Evolutionary conservation across 2,113 vertebrate genomes (phyloP).

Genomic region (Atractosteus spatula): DNA sequence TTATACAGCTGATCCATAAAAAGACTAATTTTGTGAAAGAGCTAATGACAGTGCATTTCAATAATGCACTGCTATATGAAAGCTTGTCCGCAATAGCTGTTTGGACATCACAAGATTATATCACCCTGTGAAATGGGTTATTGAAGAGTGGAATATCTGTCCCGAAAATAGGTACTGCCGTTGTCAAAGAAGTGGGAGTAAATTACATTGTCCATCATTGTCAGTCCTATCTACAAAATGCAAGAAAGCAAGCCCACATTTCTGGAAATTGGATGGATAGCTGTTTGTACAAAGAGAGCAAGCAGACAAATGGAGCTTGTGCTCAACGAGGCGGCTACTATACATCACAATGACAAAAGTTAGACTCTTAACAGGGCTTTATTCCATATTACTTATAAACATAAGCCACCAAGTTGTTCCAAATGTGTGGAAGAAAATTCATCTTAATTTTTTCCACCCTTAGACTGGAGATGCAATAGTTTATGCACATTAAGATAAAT

Average conservation of each 20-base stretch:
- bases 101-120: not conserved
- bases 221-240: conserved; percentile 2
- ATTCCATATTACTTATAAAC: not conserved
- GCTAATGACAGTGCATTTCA: too few species aligned
- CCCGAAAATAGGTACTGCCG: not conserved
- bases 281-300: conserved; percentile 1
- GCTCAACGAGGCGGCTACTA: not conserved
- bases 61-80: not conserved
- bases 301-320: not conserved
- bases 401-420: not conserved
- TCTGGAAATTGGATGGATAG: conserved; percentile 6
- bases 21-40: too few species aligned
- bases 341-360: not conserved
- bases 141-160: not conserved
- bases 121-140: not conserved
- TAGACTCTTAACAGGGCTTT: not conserved
- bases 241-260: not conserved
- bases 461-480: not conserved
- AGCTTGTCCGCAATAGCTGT: not conserved
- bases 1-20: too few species aligned
- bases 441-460: not conserved
- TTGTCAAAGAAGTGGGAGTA: conserved; percentile 12
- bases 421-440: not conserved
- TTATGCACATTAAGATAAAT: not conserved
- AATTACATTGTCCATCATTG: conserved; percentile 20